Conservation (phyloP, 2,113 vertebrate genomes). For the Aspiorhynchus laticeps region DNA sequence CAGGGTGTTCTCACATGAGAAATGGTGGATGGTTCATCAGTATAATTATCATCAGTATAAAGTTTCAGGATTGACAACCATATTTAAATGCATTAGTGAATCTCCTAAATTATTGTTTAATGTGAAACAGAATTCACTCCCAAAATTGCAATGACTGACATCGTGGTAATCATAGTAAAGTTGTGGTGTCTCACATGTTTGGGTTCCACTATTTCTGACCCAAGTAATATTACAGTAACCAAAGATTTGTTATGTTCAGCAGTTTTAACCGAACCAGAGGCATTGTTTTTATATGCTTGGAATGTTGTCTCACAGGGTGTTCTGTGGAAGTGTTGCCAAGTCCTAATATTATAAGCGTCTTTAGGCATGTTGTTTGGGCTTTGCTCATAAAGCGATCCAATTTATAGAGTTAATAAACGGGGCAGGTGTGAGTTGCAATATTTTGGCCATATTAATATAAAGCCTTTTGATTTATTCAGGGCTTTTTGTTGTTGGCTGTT, state of each 20-base stretch:
- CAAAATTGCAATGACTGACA: background rate
- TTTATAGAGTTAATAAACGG: background rate
- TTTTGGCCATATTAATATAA: background rate
- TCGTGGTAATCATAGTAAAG: too few relatives aligned
- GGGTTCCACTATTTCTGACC: background rate
- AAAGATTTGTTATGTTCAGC: background rate
- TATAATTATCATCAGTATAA: background rate
- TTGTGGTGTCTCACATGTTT: too few relatives aligned
- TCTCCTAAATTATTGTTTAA: background rate
- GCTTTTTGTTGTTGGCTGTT: background rate
- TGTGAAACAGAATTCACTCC: background rate
- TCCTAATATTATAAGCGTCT: background rate
- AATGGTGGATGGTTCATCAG: background rate
- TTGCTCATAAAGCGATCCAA: background rate
- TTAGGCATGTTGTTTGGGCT: background rate
- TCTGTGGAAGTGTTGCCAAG: background rate
- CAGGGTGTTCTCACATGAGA: background rate
- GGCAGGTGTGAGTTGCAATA: background rate
- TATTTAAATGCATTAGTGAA: background rate
- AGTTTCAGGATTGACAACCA: background rate
- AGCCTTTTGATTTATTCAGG: background rate
- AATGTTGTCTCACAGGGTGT: background rate
- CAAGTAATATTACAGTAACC: background rate
- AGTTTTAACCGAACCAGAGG: background rate
- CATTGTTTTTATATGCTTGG: background rate